Conservation (phyloP, 64 coral and sea anemone species). For the Anthopleura sola region DNA sequence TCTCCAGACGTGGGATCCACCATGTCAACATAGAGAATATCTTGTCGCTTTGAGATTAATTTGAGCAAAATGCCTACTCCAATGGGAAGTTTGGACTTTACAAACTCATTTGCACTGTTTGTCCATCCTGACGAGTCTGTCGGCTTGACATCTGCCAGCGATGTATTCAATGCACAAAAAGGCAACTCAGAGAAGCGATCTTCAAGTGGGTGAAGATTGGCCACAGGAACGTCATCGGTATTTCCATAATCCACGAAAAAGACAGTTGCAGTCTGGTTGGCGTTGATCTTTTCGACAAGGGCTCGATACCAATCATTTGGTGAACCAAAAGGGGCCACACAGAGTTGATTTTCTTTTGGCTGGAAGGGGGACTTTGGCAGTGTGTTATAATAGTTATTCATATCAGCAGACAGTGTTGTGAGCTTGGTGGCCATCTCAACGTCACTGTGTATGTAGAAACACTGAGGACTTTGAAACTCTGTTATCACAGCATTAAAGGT, state of each 20-base stretch:
- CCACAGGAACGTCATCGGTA: conserved; percentile 26
- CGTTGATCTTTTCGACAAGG: conserved; percentile 1
- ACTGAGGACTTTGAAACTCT: conserved; percentile 4
- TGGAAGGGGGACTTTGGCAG: not conserved
- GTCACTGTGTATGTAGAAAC: conserved; percentile 45
- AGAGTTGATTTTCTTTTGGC: conserved; percentile 19
- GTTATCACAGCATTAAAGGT: conserved; percentile 43
- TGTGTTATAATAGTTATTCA: conserved; percentile 28
- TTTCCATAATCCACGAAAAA: conserved; percentile 57
- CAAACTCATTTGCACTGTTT: conserved; percentile 21
- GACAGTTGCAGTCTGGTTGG: not conserved
- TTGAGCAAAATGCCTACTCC: not conserved
- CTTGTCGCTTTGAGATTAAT: conserved; percentile 4
- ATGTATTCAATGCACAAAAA: conserved; percentile 39
- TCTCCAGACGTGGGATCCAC: not conserved
- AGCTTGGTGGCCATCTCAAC: conserved; percentile 1
- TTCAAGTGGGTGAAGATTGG: conserved; percentile 5
- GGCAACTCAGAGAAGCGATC: conserved; percentile 27
- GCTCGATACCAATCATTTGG: conserved; percentile 55
- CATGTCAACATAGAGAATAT: conserved; percentile 23
- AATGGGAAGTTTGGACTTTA: conserved; percentile 4
- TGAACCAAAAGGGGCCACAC: conserved; percentile 21
- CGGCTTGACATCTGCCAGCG: conserved; percentile 21
- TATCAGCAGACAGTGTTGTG: conserved; percentile 15
- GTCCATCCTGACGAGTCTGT: conserved; percentile 26